Conservation (phyloP, 2,888 invertebrate species). For the Crossocerus cetratus region DNA sequence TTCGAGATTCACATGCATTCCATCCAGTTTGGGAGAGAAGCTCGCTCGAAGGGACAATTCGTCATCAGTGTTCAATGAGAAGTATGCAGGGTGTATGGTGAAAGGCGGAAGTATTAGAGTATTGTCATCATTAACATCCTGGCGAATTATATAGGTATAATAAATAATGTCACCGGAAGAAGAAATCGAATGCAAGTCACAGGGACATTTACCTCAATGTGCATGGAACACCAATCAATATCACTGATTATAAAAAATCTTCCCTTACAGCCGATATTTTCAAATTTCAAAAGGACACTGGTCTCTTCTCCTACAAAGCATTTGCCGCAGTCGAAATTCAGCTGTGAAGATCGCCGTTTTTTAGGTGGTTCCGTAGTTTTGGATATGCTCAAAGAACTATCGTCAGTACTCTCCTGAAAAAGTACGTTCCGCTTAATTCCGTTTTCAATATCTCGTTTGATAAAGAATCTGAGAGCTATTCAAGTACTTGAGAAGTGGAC, state of each 20-base stretch:
- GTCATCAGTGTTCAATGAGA: constrained; percentile 71
- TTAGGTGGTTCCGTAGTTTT: no score
- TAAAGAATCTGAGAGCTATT: neutral
- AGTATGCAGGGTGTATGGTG: constrained; percentile 75
- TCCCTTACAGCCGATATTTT: constrained; percentile 74
- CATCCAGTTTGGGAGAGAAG: constrained; percentile 72
- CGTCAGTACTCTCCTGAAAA: no score
- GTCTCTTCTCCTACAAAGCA: constrained; percentile 74
- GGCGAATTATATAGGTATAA: neutral
- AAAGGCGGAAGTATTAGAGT: constrained; percentile 70
- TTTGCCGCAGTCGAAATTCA: constrained; percentile 70
- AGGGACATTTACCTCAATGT: constrained; percentile 68
- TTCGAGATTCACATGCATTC: constrained; percentile 68
- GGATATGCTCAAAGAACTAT: no score
- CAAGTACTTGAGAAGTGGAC: neutral
- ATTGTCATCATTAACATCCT: constrained; percentile 66
- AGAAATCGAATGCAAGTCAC: neutral
- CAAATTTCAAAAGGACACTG: constrained; percentile 65
- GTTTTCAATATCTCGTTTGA: no score
- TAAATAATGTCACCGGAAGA: neutral
- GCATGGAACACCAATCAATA: constrained; percentile 74
- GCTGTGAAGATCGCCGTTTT: no score
- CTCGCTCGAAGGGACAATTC: constrained; percentile 70
- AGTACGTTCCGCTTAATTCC: no score
- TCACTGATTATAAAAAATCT: constrained; percentile 77